Evolutionary conservation across 2,113 vertebrate genomes (phyloP), one percentile per base, ranked within the genome.

Genomic region (Vicugna pacos): DNA sequence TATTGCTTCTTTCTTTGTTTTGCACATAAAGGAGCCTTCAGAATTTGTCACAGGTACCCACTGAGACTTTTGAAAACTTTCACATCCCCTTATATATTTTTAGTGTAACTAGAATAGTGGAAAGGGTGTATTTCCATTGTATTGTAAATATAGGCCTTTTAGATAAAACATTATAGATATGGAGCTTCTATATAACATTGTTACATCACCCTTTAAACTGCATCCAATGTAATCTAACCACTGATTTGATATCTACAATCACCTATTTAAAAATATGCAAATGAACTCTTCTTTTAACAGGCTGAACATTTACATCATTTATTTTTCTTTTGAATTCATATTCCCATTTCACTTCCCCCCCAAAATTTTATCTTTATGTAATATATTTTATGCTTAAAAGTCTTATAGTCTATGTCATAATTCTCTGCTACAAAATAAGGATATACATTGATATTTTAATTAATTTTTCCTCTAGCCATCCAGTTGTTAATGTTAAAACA

Each of bases 321-420:
- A 69, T 82, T 95, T 97, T 93, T 95, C 84, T 93, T 94, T 93
- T 77, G 73, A 94, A 70, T 58, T 96, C 56, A 52, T 81, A 87
- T 96, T 94, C 96, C 72, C 30, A 84, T 77, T 90, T 19, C 3
- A 16, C 6, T 91, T 92, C 62, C 2, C 52, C 22, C 2, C 76
- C 12, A 80, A 10, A 95, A 90, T 96, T 96, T 97, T 96, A 92
- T 90, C 73, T 96, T 92, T 81, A 86, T 92, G 77, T n/a, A 69
- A 83, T 87, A 64, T 16, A 72, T 75, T 64, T 91, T 75, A 96
- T 54, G 11, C 17, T 73, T 93, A 35, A 81, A 95, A 67, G 22
- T 87, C 67, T 91, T 85, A 65, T 20, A 92, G 20, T 81, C 26
- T 30, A 30, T 80, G 48, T 89, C 70, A 91, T 79, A 91, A 94